Conservation (phyloP, 2,888 invertebrate genomes). For the Galerucella calmariensis region DNA sequence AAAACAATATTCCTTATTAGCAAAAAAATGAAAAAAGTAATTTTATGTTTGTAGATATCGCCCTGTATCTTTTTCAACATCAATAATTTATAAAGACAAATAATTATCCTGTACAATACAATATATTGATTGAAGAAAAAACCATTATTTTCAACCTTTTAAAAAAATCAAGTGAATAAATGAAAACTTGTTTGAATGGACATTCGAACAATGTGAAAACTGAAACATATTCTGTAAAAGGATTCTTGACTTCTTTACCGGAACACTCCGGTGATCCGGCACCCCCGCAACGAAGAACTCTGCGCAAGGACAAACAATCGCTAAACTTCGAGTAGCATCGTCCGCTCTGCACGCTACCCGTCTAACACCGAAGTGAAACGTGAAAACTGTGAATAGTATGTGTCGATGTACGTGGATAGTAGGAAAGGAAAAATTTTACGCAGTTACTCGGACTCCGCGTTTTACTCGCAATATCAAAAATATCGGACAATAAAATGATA, state of each 20-base stretch:
- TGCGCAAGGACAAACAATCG: slow-evolving; percentile 42
- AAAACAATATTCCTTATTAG: too few relatives aligned
- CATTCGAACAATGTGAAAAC: too few relatives aligned
- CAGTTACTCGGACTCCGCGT: slow-evolving; percentile 16
- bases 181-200: too few relatives aligned
- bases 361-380: slow-evolving; percentile 50
- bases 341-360: slow-evolving; percentile 51
- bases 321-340: slow-evolving; percentile 46
- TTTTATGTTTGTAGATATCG: too few relatives aligned
- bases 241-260: background rate
- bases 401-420: slow-evolving; percentile 29
- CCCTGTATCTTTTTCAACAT: too few relatives aligned
- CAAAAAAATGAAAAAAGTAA: too few relatives aligned
- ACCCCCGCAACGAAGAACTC: background rate
- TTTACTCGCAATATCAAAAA: slow-evolving; percentile 27
- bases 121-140: too few relatives aligned
- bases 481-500: slow-evolving; percentile 48
- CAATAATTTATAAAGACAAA: too few relatives aligned
- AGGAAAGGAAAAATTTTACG: background rate
- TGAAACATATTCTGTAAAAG: too few relatives aligned
- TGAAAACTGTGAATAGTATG: slow-evolving; percentile 46
- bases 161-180: too few relatives aligned
- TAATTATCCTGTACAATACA: too few relatives aligned
- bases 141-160: too few relatives aligned
- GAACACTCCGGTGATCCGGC: background rate